Evolutionary conservation across 2,113 vertebrate species (phyloP).

Genomic region (Malurus elegans): DNA sequence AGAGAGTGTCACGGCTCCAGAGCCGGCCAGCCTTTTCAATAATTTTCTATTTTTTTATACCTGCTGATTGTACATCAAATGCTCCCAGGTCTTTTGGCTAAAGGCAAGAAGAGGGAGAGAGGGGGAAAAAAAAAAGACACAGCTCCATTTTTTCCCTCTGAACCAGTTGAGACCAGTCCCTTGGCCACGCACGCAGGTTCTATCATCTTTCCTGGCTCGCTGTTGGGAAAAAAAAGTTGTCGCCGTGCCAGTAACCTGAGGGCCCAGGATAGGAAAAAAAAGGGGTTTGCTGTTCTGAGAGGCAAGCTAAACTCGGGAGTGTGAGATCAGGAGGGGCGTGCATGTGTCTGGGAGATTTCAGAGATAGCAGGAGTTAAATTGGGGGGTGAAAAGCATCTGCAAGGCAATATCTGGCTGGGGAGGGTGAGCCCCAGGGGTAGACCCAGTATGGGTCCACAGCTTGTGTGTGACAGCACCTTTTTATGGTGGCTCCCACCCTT

Average conservation of each 20-base stretch:
- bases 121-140: conserved; percentile 59
- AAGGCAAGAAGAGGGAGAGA: conserved; percentile 67
- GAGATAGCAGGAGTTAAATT: conserved; percentile 32
- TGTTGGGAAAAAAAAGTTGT: conserved; percentile 72
- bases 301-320: conserved; percentile 38
- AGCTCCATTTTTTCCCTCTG: conserved; percentile 75
- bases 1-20: conserved; percentile 83
- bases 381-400: conserved; percentile 9
- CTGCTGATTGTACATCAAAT: conserved; percentile 87
- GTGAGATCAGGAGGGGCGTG: neutral
- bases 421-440: neutral
- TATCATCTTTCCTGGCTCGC: conserved; percentile 78
- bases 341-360: neutral
- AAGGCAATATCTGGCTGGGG: neutral
- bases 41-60: conserved; percentile 67
- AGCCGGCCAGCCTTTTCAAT: conserved; percentile 73
- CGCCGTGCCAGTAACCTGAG: conserved; percentile 79
- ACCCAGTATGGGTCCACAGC: neutral
- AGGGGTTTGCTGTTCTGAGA: conserved; percentile 19
- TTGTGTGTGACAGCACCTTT: neutral
- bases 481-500: neutral
- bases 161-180: conserved; percentile 93
- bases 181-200: conserved; percentile 79
- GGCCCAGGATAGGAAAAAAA: conserved; percentile 63
- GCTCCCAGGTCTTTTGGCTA: conserved; percentile 83